Conservation (phyloP, 2,113 vertebrate species). For the Vulpes vulpes region DNA sequence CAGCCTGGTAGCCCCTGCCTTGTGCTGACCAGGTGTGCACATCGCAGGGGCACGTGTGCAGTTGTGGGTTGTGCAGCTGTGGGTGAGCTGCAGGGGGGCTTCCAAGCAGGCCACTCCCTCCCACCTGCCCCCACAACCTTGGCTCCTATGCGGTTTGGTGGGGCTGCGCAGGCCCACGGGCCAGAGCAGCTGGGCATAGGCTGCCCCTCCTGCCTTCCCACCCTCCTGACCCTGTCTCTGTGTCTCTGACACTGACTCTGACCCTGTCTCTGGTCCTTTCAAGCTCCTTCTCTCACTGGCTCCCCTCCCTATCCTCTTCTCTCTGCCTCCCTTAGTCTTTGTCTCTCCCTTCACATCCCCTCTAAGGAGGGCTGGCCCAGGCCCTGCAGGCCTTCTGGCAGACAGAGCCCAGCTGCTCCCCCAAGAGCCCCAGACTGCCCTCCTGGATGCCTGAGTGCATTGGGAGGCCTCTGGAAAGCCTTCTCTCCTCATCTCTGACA, state of each 20-base stretch:
- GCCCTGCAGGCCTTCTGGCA: background rate
- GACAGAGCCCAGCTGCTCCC: background rate
- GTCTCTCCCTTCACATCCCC: background rate
- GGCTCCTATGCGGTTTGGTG: background rate
- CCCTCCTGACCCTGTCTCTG: background rate
- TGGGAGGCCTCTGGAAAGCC: background rate
- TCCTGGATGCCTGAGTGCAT: background rate
- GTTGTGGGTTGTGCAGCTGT: accelerated
- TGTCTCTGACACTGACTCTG: background rate
- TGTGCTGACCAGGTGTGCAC: accelerated
- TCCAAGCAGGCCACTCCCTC: background rate
- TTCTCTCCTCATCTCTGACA: background rate
- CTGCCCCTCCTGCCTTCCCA: background rate
- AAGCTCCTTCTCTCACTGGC: background rate
- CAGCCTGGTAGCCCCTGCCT: accelerated
- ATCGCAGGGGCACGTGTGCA: accelerated
- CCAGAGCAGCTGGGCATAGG: background rate
- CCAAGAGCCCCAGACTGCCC: background rate
- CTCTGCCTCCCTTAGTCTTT: background rate
- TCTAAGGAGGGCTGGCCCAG: background rate
- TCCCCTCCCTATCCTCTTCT: background rate
- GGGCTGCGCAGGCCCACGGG: background rate
- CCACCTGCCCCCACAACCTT: accelerated
- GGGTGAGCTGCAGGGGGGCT: accelerated
- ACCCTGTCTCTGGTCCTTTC: background rate